These are phyloP conservation scores for Gasteruption jaculator DNA, from an alignment of 2,888 invertebrate species.

Conservation along the genomic window DNA sequence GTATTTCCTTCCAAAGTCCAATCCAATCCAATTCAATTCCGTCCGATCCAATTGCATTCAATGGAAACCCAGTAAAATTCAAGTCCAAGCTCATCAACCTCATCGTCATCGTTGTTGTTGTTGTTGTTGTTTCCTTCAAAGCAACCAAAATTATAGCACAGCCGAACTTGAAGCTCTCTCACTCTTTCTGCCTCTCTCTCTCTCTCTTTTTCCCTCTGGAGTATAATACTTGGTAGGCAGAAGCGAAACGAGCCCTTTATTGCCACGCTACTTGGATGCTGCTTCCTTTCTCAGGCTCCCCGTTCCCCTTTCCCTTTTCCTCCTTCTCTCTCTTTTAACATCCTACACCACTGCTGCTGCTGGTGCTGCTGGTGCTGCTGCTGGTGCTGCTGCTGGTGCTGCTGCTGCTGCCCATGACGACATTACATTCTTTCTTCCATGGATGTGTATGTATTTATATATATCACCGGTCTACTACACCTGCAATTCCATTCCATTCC, in stretches of 20 bases:
- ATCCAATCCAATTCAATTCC: no score
- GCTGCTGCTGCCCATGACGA: neutral
- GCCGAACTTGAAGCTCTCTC: neutral
- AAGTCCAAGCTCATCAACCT: no score
- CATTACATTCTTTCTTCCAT: slow-evolving; percentile 7
- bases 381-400: slow-evolving; percentile 4
- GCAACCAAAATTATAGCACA: no score
- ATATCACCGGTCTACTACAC: slow-evolving; percentile 16
- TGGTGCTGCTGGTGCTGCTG: slow-evolving; percentile 12
- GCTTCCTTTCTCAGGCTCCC: slow-evolving; percentile 48
- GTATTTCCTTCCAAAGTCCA: no score
- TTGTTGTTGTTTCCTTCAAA: no score
- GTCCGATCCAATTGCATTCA: no score
- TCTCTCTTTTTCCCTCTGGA: slow-evolving; percentile 10
- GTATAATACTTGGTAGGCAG: slow-evolving; percentile 26
- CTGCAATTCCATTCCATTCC: slow-evolving; percentile 12
- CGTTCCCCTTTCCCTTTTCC: slow-evolving; percentile 13
- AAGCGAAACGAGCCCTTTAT: slow-evolving; percentile 41
- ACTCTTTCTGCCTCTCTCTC: slow-evolving; percentile 5
- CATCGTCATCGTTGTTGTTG: no score
- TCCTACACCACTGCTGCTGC: slow-evolving; percentile 13
- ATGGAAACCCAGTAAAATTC: no score
- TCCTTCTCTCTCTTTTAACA: neutral
- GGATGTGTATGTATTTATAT: slow-evolving; percentile 7
- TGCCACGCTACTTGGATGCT: slow-evolving; percentile 42